Evolutionary conservation across 2,113 vertebrate genomes (phyloP).

Genomic region (Danionella cerebrum): DNA sequence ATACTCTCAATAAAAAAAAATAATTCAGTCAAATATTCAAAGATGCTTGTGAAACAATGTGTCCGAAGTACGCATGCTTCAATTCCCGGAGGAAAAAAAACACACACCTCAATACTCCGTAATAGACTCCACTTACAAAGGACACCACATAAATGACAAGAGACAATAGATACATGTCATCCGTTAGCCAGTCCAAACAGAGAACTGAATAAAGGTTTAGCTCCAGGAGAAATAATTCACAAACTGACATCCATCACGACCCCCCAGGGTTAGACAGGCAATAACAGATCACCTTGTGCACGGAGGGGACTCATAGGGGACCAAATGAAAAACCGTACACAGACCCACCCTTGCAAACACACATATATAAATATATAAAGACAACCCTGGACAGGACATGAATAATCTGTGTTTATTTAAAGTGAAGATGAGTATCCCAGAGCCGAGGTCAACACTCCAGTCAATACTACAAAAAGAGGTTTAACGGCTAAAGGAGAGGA

Average conservation of each 20-base stretch:
- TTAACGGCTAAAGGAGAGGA: neutral
- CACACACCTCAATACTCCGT: neutral
- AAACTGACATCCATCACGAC: slow-evolving; percentile 29
- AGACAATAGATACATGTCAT: slow-evolving; percentile 27
- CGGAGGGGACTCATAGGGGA: slow-evolving; percentile 21
- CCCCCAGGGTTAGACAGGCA: slow-evolving; percentile 36
- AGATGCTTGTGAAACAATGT: too few relatives aligned
- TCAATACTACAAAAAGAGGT: slow-evolving; percentile 7
- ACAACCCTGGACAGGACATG: slow-evolving; percentile 27
- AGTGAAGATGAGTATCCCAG: slow-evolving; percentile 25
- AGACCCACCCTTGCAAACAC: neutral
- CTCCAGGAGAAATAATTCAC: slow-evolving; percentile 40
- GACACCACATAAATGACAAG: slow-evolving; percentile 11
- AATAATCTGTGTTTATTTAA: slow-evolving; percentile 43
- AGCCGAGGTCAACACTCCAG: slow-evolving; percentile 33
- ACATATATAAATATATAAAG: slow-evolving; percentile 15
- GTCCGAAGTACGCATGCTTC: too few relatives aligned
- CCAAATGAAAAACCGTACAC: slow-evolving; percentile 38
- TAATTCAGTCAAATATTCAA: too few relatives aligned
- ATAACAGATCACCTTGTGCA: slow-evolving; percentile 39
- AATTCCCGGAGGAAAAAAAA: too few relatives aligned
- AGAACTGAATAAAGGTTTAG: slow-evolving; percentile 37
- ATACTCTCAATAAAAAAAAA: too few relatives aligned
- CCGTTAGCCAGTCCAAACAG: slow-evolving; percentile 21
- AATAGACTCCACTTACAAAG: neutral